Percentiles rank a stretch among this genome's conserved stretches.
phyloP scores from a whole-genome alignment of 1,140 invertebrate species.

The Dendrolimus kikuchii region DNA sequence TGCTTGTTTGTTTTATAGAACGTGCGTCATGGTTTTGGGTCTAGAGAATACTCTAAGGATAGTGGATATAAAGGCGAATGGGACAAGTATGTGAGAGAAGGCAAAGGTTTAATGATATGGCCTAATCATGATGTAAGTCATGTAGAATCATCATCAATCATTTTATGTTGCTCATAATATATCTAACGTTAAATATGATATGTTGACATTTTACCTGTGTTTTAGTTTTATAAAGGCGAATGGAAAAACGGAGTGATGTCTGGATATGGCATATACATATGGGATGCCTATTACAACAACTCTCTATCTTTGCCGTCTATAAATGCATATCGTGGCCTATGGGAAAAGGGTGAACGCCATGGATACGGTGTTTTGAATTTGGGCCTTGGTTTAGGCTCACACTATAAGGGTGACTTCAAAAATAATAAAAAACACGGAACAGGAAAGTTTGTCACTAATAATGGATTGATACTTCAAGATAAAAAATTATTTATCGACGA shows the following conservation, averaged over 20 bases:
- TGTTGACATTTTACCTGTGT: neutral
- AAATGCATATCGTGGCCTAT: conserved; percentile 69
- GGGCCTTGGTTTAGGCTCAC: conserved; percentile 67
- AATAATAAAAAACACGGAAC: conserved; percentile 73
- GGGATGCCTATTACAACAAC: conserved; percentile 69
- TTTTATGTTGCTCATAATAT: neutral
- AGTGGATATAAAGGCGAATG: conserved; percentile 73
- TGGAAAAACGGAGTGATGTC: conserved; percentile 73
- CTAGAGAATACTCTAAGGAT: conserved; percentile 57
- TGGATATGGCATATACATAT: conserved; percentile 73
- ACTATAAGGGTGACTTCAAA: conserved; percentile 71
- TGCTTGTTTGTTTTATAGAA: conserved; percentile 48
- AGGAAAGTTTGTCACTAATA: conserved; percentile 71
- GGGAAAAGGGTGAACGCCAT: conserved; percentile 66
- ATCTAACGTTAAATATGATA: neutral
- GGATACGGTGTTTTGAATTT: conserved; percentile 71
- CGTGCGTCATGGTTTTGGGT: conserved; percentile 65
- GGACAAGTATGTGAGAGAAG: conserved; percentile 61
- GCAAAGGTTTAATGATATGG: conserved; percentile 73
- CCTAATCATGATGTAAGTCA: conserved; percentile 70
- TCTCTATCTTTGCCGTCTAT: conserved; percentile 66
- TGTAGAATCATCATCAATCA: neutral
- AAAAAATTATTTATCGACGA: conserved; percentile 69
- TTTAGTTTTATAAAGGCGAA: conserved; percentile 70
- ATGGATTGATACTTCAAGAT: conserved; percentile 64